Evolutionary conservation across 2,797 vertebrate species (phyloP).

Genomic region (Taeniopygia guttata): DNA sequence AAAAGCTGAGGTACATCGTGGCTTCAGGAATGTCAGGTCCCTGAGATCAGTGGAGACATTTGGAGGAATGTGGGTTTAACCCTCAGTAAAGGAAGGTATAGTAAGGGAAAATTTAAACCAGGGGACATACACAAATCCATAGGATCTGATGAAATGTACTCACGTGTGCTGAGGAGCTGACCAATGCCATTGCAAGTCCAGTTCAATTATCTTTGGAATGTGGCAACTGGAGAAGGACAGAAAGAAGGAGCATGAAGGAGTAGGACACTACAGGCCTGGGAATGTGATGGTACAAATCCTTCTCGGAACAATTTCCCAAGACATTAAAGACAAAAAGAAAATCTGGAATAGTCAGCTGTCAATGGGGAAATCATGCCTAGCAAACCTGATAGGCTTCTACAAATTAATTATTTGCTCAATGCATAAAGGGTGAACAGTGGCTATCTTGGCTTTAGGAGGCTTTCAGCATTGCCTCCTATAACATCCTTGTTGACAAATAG

Average conservation of each 20-base stretch:
- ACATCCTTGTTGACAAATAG: background rate
- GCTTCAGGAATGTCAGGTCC: background rate
- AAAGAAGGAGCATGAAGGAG: background rate
- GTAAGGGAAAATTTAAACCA: background rate
- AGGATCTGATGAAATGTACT: background rate
- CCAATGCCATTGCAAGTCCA: background rate
- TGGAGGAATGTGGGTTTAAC: background rate
- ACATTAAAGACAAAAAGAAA: background rate
- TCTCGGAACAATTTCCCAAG: background rate
- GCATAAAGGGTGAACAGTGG: background rate
- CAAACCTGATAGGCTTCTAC: background rate
- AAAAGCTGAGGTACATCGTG: background rate
- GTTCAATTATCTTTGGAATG: background rate
- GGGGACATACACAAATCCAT: background rate
- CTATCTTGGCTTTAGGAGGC: background rate
- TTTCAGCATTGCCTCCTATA: background rate
- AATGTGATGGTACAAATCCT: background rate
- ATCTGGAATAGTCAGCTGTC: background rate
- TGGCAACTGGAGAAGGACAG: background rate
- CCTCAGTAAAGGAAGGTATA: background rate
- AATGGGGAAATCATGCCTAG: background rate
- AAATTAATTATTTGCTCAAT: background rate
- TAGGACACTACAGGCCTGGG: background rate
- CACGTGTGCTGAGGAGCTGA: rapidly evolving
- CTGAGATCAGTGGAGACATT: background rate